Base-by-base conservation (phyloP, 2,888 invertebrate genomes). In the Eremobia ochroleuca region DNA sequence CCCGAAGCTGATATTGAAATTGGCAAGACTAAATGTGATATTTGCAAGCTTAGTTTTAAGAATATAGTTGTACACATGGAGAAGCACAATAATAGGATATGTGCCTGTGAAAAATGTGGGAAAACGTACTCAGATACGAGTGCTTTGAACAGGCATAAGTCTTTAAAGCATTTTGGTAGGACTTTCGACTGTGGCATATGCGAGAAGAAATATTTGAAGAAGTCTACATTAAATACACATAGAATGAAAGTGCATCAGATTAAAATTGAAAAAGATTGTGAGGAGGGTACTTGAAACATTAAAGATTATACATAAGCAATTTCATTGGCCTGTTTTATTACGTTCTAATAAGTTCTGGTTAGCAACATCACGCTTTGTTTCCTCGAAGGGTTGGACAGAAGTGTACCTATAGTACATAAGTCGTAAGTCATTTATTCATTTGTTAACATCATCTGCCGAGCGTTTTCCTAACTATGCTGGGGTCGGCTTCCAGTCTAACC, bases 71-170 rank as follows among this genome's bases (percentile, higher is more conserved):
- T 37, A 0, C 89, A 89, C 64, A 77, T 85, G 79, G 52, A 69
- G 0, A 43, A 9, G 0, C 79, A 87, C 13, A 65, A 15, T 0
- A 52, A 71, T 0, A 76, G 74, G 9, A 40, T 21, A 0, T 69
- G 0, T 34, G 13, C 61, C 1, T 88, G 89, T n/a, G 76, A 80
- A 0, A 13, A 79, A 0, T 88, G 88, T 40, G 79, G 76, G 0
- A 84, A 68, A 9, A 49, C 58, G 0, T 88, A 85, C 9, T 18
- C 78, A 0, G 61, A 71, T 8, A 84, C 75, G 2, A 79, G 65
- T 11, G n/a, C 79, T 0, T n/a, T 88, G 1, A 88, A 62, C 1
- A 66, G 87, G 0, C 88, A 88, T 43, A 89, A 84, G 13, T 1
- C 66, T 0, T 62, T 61, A 0, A 81, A 75, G 40, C 88, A 88